phyloP scores from a whole-genome alignment of 2,888 invertebrate species.

The Drosophila neonasuta region DNA sequence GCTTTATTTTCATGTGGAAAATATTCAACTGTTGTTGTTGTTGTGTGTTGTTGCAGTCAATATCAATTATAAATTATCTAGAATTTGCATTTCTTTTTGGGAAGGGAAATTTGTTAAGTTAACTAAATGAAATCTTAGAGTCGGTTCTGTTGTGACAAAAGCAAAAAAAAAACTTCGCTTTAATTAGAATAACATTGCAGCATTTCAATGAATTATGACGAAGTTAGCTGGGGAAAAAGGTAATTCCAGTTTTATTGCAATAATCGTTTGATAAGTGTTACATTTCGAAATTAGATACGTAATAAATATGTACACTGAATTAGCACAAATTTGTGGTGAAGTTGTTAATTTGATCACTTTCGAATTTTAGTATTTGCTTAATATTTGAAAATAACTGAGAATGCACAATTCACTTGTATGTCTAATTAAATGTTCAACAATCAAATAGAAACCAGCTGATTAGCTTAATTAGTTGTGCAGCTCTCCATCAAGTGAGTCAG shows the following conservation, averaged over 20 bases:
- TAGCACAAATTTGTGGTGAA: too few species aligned
- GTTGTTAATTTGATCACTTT: too few species aligned
- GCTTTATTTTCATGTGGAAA: slow-evolving; percentile 29
- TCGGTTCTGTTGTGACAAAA: background rate
- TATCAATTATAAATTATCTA: background rate
- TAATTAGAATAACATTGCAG: slow-evolving; percentile 20
- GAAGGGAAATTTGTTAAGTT: background rate
- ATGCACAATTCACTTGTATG: too few species aligned
- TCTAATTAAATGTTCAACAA: too few species aligned
- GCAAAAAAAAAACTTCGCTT: slow-evolving; percentile 16
- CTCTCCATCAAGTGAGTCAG: too few species aligned
- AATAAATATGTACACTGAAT: too few species aligned
- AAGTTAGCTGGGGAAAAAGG: slow-evolving; percentile 14
- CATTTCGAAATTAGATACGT: too few species aligned
- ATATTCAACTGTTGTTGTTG: slow-evolving; percentile 7
- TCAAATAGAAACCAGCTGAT: too few species aligned
- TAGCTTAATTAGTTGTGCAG: too few species aligned
- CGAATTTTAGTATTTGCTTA: too few species aligned
- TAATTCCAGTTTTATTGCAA: background rate
- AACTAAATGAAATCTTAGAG: background rate
- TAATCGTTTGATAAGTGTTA: too few species aligned
- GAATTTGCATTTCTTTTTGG: background rate
- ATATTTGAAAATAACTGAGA: too few species aligned
- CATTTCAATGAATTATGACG: slow-evolving; percentile 19
- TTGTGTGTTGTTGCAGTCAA: background rate